Evolutionary conservation across 2,113 vertebrate genomes (phyloP), one percentile per base, ranked within the genome.

Genomic region (Rhabdomys dilectus): DNA sequence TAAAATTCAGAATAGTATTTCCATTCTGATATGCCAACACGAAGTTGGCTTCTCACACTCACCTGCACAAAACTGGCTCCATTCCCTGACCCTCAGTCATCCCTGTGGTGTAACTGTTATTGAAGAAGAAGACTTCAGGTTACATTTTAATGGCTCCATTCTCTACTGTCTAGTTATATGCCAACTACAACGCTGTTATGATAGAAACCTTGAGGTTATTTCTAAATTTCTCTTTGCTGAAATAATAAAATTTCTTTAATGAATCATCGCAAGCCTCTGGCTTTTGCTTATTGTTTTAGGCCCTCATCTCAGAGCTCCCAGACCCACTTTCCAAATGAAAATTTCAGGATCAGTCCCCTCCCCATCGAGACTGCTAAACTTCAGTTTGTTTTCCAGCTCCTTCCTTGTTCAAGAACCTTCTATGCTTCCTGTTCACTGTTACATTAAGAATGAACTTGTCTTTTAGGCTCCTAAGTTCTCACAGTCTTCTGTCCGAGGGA

Each of bases 141-240:
- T 70, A n/a, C 31, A 51, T 68, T 36, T 45, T 70, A 70, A 53
- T n/a, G 45, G 45, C 34, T 88, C 48, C 34, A 22, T 88, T 53
- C 39, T 11, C 64, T 53, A 12, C 56, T 24, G 89, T 70, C 56
- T 17, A 78, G 56, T 45, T 56, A 66, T 39, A 39, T 73, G 53
- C 76, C 58, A 31, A 39, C 12, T 58, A 15, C 48, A 42, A 62
- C 42, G 0, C 0, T 15, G n/a, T 88, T 51, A 45, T 42, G 76
- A 75, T 7, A 85, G 58, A 88, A 93, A 85, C 8, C 42, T 78
- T 21, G 26, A 56, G 31, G 36, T n/a, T 85, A 84, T 29, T 87
- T 85, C 78, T 70, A 26, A 53, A 68, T 95, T 94, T 90, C 26
- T 64, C 48, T 80, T 94, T 91, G 76, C 29, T 80, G 76, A 95